Evolutionary conservation across 1,140 invertebrate genomes (phyloP), one percentile per base, ranked within the genome.

Genomic region (Drosophila sturtevanti): DNA sequence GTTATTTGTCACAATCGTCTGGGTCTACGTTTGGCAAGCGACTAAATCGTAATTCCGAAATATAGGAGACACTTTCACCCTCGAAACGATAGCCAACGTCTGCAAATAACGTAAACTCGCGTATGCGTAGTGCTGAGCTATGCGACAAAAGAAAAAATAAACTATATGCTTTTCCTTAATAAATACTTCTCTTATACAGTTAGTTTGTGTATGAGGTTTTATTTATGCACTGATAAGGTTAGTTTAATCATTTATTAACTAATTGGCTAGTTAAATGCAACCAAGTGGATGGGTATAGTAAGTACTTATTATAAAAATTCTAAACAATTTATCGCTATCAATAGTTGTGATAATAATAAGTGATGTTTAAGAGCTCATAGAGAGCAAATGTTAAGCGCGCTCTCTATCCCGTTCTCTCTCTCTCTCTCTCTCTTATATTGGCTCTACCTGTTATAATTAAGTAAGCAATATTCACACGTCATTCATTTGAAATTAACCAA

Each of bases 41-140:
- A 87, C 81, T 87, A 68, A 75, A 35, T 37, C 4, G 4, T 9
- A 10, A 68, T 44, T 67, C 18, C 41, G 18, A 48, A 48, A 48
- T 48, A 16, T 48, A 11, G 27, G 22, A 24, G 22, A 24, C 24
- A 51, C 35, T 72, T 73, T 38, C 31, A 54, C 61, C 18, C 41
- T n/a, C 16, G 18, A 44, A 44, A 48, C 16, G 27, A 31, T 31
- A 44, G 41, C 41, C 12, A 38, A 38, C 37, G 12, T 44, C 41
- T 44, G 41, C 41, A 48, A 48, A 48, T 48, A 48, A 21, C 18
- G 2, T 7, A 21, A n/a, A n/a, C 37, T 12, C 12, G 9, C 3
- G 1, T 37, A 12, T 4, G 12, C 37, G 3, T n/a, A 38, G 4
- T 38, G 37, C 14, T 44, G 6, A 14, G 14, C n/a, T 44, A 6